Evolutionary conservation across 2,888 invertebrate genomes (phyloP).

Genomic region (Caenorhabditis imperialis): DNA sequence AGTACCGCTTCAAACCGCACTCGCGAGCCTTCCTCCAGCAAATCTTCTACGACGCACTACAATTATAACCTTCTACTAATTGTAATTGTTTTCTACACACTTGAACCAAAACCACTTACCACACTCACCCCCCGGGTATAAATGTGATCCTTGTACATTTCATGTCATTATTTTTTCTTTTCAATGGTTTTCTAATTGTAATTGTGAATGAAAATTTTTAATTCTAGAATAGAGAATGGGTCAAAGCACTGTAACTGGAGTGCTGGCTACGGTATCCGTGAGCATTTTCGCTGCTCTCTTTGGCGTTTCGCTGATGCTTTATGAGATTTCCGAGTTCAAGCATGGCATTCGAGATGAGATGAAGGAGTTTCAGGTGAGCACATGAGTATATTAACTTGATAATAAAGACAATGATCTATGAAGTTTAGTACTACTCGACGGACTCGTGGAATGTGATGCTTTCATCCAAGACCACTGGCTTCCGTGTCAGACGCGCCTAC

Average conservation of each 20-base stretch:
- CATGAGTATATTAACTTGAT: not conserved
- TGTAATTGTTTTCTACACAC: not conserved
- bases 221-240: too few species aligned
- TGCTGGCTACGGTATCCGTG: constrained; percentile 9
- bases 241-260: constrained; percentile 10
- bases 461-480: constrained; percentile 10
- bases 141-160: too few species aligned
- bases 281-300: constrained; percentile 19
- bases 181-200: too few species aligned
- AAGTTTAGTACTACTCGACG: constrained; percentile 30
- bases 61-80: constrained; percentile 25
- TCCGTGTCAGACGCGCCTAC: constrained; percentile 26
- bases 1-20: constrained; percentile 66
- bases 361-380: constrained; percentile 34
- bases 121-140: too few species aligned
- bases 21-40: constrained; percentile 67
- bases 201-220: too few species aligned
- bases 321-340: constrained; percentile 37
- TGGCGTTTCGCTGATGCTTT: constrained; percentile 16
- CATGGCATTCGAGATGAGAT: constrained; percentile 27
- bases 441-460: constrained; percentile 47
- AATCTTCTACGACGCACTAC: constrained; percentile 66
- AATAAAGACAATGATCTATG: not conserved
- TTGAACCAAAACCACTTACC: too few species aligned
- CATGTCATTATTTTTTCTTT: too few species aligned